These are phyloP conservation scores for Stomatorhinus ivindoensis DNA, from an alignment of 2,113 vertebrate genomes.

Conservation along the genomic window DNA sequence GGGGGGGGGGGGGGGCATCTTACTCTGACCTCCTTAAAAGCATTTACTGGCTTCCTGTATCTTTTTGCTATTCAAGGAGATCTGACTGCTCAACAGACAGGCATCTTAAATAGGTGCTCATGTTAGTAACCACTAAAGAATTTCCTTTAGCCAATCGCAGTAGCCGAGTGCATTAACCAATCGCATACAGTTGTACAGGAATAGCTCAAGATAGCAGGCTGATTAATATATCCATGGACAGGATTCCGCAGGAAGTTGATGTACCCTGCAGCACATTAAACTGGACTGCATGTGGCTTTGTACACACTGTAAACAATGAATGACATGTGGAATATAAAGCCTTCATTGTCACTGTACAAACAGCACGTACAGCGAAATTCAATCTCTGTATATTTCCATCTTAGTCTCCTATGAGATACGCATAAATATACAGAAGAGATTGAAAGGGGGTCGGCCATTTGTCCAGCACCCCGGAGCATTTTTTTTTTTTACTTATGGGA, in stretches of 20 bases:
- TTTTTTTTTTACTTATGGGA: not conserved
- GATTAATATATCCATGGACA: not conserved
- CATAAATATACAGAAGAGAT: not conserved
- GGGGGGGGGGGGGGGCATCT: not conserved
- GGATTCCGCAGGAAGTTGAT: not conserved
- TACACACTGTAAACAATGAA: not conserved
- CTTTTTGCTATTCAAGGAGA: not conserved
- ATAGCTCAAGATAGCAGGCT: not conserved
- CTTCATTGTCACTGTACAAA: not conserved
- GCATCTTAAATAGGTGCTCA: not conserved
- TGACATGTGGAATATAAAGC: not conserved
- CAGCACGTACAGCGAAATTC: not conserved
- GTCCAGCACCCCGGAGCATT: not conserved
- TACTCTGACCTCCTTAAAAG: not conserved
- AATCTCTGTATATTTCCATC: not conserved
- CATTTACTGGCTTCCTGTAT: not conserved
- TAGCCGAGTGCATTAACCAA: not conserved
- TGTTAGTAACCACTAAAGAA: conserved; percentile 40
- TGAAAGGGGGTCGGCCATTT: not conserved
- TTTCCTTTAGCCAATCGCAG: conserved; percentile 38
- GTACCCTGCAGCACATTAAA: not conserved
- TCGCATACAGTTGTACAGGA: not conserved
- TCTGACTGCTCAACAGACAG: not conserved
- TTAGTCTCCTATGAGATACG: not conserved
- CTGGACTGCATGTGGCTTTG: not conserved